These are phyloP conservation scores for Pseudomyrmex cubaensis DNA, from an alignment of 1,140 invertebrate species.

Conservation along the genomic window DNA sequence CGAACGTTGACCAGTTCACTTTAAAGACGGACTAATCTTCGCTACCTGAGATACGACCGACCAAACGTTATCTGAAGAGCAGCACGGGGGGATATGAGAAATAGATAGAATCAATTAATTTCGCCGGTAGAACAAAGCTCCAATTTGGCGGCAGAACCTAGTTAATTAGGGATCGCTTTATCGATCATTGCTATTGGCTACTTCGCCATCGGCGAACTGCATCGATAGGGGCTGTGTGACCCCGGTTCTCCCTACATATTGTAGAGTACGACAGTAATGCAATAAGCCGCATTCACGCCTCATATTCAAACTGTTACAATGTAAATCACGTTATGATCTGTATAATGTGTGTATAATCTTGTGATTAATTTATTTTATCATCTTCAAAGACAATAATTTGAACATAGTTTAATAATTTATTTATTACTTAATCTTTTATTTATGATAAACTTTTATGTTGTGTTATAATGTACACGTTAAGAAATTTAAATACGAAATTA, in stretches of 20 bases:
- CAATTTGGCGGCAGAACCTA: conserved; percentile 79
- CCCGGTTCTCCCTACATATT: conserved; percentile 55
- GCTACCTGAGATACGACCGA: conserved; percentile 39
- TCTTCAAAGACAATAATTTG: neutral
- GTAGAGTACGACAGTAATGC: conserved; percentile 68
- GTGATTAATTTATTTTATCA: neutral
- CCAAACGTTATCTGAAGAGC: conserved; percentile 68
- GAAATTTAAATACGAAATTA: no score
- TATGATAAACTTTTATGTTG: no score
- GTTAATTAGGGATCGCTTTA: conserved; percentile 82
- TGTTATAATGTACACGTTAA: no score
- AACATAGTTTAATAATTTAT: no score
- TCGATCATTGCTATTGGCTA: conserved; percentile 82
- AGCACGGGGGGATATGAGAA: conserved; percentile 72
- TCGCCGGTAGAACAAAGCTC: conserved; percentile 79
- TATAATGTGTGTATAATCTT: neutral
- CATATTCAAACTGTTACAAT: conserved; percentile 58
- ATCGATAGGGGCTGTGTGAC: conserved; percentile 45
- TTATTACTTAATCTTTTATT: no score
- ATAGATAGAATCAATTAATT: conserved; percentile 82
- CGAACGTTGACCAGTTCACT: conserved; percentile 41
- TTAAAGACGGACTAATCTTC: conserved; percentile 69
- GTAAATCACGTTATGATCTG: conserved; percentile 53
- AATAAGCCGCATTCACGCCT: conserved; percentile 69
- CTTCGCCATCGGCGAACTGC: conserved; percentile 69